Percentiles rank a stretch among this genome's conserved stretches.
Conservation (phyloP, 2,888 invertebrate species). For the Lepidochrysops patricia region DNA sequence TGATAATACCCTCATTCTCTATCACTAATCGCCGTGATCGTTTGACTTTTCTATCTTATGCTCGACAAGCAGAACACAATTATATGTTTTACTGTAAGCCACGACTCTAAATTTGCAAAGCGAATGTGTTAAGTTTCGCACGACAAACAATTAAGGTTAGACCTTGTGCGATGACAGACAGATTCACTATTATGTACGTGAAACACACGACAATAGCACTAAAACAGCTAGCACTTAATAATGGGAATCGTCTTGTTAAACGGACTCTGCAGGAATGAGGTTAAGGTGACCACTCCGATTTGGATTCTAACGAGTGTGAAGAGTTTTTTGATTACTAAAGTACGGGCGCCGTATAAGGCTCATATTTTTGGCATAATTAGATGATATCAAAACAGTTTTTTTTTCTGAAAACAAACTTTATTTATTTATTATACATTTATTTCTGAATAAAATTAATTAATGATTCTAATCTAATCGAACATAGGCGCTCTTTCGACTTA, state of each 20-base stretch:
- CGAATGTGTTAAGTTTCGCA: conserved; percentile 55
- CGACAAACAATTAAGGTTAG: conserved; percentile 43
- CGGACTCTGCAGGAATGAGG: neutral
- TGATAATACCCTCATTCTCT: too few species aligned
- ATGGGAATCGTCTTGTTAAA: neutral
- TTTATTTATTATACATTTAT: too few species aligned
- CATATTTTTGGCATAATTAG: too few species aligned
- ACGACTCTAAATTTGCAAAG: conserved; percentile 21
- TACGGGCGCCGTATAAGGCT: too few species aligned
- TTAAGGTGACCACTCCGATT: neutral
- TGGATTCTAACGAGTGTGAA: neutral
- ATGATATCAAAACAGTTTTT: too few species aligned
- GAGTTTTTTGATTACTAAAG: too few species aligned
- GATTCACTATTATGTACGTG: conserved; percentile 55
- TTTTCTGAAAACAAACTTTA: too few species aligned
- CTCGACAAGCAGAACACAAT: neutral
- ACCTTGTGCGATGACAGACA: conserved; percentile 62
- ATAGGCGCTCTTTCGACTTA: too few species aligned
- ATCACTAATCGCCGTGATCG: too few species aligned
- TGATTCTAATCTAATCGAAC: too few species aligned
- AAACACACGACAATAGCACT: conserved; percentile 28
- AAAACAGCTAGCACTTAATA: neutral
- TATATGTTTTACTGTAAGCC: neutral
- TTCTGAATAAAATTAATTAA: too few species aligned
- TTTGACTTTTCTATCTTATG: too few species aligned